Conservation (phyloP, 2,888 invertebrate species). For the Hypomecis punctinalis region DNA sequence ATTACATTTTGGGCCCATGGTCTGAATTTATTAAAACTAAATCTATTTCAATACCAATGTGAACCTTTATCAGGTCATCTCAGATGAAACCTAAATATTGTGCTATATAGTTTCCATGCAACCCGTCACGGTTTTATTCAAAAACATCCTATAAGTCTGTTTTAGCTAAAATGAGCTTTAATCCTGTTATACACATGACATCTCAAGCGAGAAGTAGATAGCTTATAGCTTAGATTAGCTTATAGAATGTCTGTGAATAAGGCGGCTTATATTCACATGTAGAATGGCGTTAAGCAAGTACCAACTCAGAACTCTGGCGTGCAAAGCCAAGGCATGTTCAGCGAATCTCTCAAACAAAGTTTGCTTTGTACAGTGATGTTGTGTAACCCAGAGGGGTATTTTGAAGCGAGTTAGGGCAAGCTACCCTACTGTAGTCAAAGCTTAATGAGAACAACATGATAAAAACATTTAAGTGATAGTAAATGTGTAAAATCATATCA, state of each 20-base stretch:
- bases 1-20: too few species aligned
- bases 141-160: background rate
- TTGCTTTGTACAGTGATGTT: constrained; percentile 22
- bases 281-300: background rate
- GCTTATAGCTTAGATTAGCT: constrained; percentile 3
- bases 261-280: constrained; percentile 6
- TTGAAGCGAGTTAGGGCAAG: constrained; percentile 11
- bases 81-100: too few species aligned
- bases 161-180: constrained; percentile 6
- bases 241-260: constrained; percentile 4
- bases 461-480: constrained; percentile 36
- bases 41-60: too few species aligned
- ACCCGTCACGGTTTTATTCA: background rate
- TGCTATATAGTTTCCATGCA: too few species aligned
- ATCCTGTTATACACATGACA: background rate
- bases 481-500: constrained; percentile 61
- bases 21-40: too few species aligned
- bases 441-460: constrained; percentile 31
- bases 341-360: constrained; percentile 18
- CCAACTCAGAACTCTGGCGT: constrained; percentile 10
- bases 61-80: too few species aligned
- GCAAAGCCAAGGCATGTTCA: constrained; percentile 16
- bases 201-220: background rate
- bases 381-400: constrained; percentile 15
- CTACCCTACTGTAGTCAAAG: constrained; percentile 27